phyloP scores from a whole-genome alignment of 2,888 invertebrate species.

The Noctua pronuba region DNA sequence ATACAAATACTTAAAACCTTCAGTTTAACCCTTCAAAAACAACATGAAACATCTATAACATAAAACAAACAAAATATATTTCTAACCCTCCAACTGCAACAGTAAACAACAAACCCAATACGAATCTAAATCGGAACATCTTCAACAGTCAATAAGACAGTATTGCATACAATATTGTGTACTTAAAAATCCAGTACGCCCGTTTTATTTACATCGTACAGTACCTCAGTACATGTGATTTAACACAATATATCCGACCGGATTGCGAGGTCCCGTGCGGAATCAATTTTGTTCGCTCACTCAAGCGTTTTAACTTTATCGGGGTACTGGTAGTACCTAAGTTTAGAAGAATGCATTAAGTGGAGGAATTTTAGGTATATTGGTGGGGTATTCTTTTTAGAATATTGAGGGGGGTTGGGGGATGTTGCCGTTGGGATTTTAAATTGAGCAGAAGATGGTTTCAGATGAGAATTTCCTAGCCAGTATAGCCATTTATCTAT shows the following conservation, averaged over 20 bases:
- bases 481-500: neutral
- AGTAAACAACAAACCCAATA: slow-evolving; percentile 15
- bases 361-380: slow-evolving; percentile 42
- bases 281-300: slow-evolving; percentile 69
- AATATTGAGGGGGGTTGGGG: neutral
- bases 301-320: slow-evolving; percentile 68
- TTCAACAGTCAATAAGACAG: slow-evolving; percentile 39
- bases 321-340: slow-evolving; percentile 49
- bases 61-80: neutral
- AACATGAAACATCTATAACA: neutral
- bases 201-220: slow-evolving; percentile 60
- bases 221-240: slow-evolving; percentile 62
- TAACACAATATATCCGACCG: slow-evolving; percentile 69
- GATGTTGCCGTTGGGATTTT: neutral
- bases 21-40: neutral
- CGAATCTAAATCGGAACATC: slow-evolving; percentile 23
- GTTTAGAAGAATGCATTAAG: slow-evolving; percentile 60
- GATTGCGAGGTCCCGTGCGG: slow-evolving; percentile 65
- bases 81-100: slow-evolving; percentile 11
- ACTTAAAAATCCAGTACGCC: slow-evolving; percentile 52
- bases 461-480: neutral
- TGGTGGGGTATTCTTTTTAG: slow-evolving; percentile 26
- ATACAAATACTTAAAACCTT: neutral
- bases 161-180: slow-evolving; percentile 50
- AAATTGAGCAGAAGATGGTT: neutral